Percentiles rank a stretch among this genome's conserved stretches.
These are phyloP conservation scores for Proterorhinus semilunaris DNA, from an alignment of 2,113 vertebrate genomes.

Conservation along the genomic window DNA sequence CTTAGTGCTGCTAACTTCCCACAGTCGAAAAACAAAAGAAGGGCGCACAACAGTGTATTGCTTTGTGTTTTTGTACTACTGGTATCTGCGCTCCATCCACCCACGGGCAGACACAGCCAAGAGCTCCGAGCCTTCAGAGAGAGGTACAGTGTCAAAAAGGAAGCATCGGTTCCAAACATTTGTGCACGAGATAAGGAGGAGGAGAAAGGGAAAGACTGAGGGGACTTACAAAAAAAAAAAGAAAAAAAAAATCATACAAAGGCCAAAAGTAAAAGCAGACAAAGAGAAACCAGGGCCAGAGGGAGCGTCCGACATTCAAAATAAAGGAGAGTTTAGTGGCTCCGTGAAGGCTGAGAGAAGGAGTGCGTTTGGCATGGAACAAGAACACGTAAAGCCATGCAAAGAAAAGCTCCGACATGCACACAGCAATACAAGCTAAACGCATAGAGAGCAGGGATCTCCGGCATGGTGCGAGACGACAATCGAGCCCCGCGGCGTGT, in stretches of 20 bases:
- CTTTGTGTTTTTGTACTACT: conserved; percentile 85
- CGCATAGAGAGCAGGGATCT: conserved; percentile 83
- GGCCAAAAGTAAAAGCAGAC: conserved; percentile 45
- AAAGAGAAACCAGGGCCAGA: conserved; percentile 32
- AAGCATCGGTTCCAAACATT: conserved; percentile 77
- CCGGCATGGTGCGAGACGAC: conserved; percentile 72
- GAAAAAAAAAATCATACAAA: conserved; percentile 50
- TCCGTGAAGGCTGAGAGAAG: conserved; percentile 55
- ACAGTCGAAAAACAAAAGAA: conserved; percentile 65
- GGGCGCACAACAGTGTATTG: conserved; percentile 82
- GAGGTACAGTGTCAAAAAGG: conserved; percentile 81
- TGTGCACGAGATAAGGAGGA: conserved; percentile 76
- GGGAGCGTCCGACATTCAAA: conserved; percentile 37
- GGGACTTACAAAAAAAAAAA: conserved; percentile 65
- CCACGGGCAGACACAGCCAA: conserved; percentile 67
- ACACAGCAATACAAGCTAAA: conserved; percentile 91
- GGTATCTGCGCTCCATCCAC: conserved; percentile 75
- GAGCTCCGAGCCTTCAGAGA: conserved; percentile 73
- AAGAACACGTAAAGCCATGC: conserved; percentile 81
- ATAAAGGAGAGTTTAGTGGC: conserved; percentile 46
- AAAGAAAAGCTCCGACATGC: conserved; percentile 87
- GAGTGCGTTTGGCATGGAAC: conserved; percentile 68
- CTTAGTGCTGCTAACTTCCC: conserved; percentile 65
- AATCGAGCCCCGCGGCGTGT: conserved; percentile 71
- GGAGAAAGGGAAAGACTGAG: conserved; percentile 64